Evolutionary conservation across 2,888 invertebrate genomes (phyloP), one percentile per base, ranked within the genome.

Genomic region (Limnephilus rhombicus): DNA sequence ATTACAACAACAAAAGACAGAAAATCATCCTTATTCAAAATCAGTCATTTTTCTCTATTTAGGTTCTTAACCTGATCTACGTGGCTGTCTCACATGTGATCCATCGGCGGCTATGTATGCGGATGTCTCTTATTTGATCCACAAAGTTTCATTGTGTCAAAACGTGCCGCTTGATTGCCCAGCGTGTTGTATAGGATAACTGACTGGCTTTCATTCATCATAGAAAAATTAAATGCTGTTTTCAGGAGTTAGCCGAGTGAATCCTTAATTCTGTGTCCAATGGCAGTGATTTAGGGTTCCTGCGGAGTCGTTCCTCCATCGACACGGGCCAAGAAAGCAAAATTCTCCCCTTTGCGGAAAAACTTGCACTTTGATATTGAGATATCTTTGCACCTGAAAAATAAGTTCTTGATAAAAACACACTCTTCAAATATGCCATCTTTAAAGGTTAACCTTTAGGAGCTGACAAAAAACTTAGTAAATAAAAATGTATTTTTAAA

Each of bases 241-340:
- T 68, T 24, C 24, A 68, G 24, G 68, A 68, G 68, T 68, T 68
- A 68, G 68, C n/a, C 68, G n/a, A 68, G 68, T 68, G 68, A 68
- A 68, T 68, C n/a, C 68, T 68, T 68, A 9, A 2, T 68, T 68
- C 68, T 9, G 9, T 68, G 68, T 68, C 45, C 24, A 68, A 49
- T 49, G 68, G 68, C 24, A 24, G 68, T 68, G 68, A 2, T 68
- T 68, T 68, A 68, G 68, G 68, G 9, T 68, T 24, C 68, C 81
- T 93, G 92, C 4, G 92, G 92, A 68, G 88, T 80, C 34, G 91
- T 91, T 89, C 92, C 88, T 45, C 93, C 93, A 83, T 93, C 93
- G 29, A 93, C 82, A n/a, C 82, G 90, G 9, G 92, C 93, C 5
- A 93, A 49, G 86, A 82, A 93, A 12, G 92, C 92, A 24, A 93